These are phyloP conservation scores for Apistogramma diplotaenia DNA, from an alignment of 2,113 vertebrate genomes.

Conservation along the genomic window DNA sequence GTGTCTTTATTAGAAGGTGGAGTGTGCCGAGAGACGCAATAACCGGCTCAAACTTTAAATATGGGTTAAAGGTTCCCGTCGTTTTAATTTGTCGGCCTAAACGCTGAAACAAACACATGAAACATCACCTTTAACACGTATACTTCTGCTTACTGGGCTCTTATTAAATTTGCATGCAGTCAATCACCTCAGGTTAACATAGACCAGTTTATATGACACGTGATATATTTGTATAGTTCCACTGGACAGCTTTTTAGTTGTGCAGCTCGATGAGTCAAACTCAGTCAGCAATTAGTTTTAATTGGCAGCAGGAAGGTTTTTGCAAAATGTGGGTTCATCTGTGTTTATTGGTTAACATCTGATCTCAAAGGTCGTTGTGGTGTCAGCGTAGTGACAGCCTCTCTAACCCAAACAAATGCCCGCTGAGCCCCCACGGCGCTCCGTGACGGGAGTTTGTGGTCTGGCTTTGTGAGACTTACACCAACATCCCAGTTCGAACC, in stretches of 20 bases:
- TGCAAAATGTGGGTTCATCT: neutral
- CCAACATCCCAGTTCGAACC: neutral
- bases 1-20: conserved; percentile 48
- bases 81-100: neutral
- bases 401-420: conserved; percentile 35
- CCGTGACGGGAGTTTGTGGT: neutral
- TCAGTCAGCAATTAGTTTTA: no score
- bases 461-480: conserved; percentile 17
- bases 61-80: neutral
- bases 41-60: conserved; percentile 16
- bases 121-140: neutral
- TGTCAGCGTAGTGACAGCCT: neutral
- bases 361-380: neutral
- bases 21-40: conserved; percentile 9
- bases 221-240: neutral
- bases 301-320: neutral
- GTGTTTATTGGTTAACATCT: neutral
- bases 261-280: neutral
- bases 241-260: neutral
- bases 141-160: neutral
- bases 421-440: neutral
- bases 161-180: neutral
- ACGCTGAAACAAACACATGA: neutral
- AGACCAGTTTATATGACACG: neutral
- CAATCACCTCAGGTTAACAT: neutral